Evolutionary conservation across 2,113 vertebrate genomes (phyloP).

Genomic region (Nyctereutes procyonoides): DNA sequence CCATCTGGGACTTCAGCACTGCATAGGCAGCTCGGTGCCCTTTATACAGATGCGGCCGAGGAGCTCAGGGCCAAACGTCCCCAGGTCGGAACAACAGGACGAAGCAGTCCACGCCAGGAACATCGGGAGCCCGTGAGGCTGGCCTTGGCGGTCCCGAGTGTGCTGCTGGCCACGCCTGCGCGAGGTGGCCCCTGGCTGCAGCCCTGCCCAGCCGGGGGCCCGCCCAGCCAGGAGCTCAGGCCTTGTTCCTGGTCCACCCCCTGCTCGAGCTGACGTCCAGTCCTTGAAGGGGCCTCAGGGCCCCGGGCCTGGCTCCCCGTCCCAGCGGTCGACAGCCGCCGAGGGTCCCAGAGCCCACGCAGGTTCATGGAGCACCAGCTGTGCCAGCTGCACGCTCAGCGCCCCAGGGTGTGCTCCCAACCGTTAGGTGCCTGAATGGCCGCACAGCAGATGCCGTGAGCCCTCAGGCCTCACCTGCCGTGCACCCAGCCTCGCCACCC

Average conservation of each 20-base stretch:
- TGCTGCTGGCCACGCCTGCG: too few relatives aligned
- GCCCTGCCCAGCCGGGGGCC: background rate
- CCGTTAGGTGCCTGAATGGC: fast-evolving
- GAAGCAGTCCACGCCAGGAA: fast-evolving
- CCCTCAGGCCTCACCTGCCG: background rate
- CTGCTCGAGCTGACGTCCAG: fast-evolving
- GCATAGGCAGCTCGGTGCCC: fast-evolving
- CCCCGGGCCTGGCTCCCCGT: background rate
- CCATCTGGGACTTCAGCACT: fast-evolving
- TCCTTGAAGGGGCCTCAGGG: background rate
- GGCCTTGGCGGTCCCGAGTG: background rate
- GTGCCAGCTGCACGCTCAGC: fast-evolving
- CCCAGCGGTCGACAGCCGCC: fast-evolving
- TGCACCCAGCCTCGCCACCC: background rate
- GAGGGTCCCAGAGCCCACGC: fast-evolving
- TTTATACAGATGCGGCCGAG: fast-evolving
- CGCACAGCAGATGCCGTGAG: fast-evolving
- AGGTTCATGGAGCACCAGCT: fast-evolving
- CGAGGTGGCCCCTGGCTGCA: fast-evolving
- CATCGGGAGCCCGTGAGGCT: background rate
- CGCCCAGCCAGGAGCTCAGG: background rate
- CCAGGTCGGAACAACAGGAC: background rate
- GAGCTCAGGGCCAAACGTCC: background rate
- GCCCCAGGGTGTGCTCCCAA: background rate
- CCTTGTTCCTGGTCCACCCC: background rate